These are phyloP conservation scores for Chrysolina oricalcia DNA, from an alignment of 2,888 invertebrate genomes.

Conservation along the genomic window DNA sequence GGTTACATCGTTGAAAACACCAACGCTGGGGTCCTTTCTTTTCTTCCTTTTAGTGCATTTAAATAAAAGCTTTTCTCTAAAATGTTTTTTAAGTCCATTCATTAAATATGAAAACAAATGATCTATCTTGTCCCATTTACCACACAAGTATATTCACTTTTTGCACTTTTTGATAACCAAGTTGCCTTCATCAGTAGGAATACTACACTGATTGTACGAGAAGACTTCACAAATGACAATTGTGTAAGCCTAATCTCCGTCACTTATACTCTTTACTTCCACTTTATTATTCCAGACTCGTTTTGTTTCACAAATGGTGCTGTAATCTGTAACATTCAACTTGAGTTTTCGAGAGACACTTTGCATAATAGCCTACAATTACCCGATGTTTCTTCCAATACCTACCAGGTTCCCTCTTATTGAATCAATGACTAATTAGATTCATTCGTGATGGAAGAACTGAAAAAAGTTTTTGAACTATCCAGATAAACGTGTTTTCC, in stretches of 20 bases:
- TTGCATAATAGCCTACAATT: slow-evolving; percentile 33
- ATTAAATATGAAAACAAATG: no score
- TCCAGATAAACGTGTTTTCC: not conserved
- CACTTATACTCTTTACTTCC: slow-evolving; percentile 32
- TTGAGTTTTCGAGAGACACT: slow-evolving; percentile 24
- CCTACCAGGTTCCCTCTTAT: slow-evolving; percentile 7
- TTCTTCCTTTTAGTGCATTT: no score
- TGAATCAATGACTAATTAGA: slow-evolving; percentile 9
- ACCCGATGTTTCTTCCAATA: slow-evolving; percentile 9
- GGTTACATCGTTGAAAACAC: no score
- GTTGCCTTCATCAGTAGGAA: no score
- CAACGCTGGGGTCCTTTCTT: no score
- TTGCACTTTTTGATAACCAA: no score
- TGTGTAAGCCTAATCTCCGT: slow-evolving; percentile 29
- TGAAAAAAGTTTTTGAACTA: not conserved
- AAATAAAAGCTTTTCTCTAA: no score
- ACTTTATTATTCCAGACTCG: slow-evolving; percentile 27
- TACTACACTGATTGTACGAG: no score
- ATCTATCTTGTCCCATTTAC: no score
- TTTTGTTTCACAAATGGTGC: slow-evolving; percentile 21
- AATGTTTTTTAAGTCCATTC: no score
- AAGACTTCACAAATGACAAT: slow-evolving; percentile 25
- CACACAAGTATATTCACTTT: no score
- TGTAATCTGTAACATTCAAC: slow-evolving; percentile 9
- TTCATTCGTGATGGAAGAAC: not conserved